phyloP scores from a whole-genome alignment of 2,888 invertebrate genomes.

The Scaptomyza reducta region DNA sequence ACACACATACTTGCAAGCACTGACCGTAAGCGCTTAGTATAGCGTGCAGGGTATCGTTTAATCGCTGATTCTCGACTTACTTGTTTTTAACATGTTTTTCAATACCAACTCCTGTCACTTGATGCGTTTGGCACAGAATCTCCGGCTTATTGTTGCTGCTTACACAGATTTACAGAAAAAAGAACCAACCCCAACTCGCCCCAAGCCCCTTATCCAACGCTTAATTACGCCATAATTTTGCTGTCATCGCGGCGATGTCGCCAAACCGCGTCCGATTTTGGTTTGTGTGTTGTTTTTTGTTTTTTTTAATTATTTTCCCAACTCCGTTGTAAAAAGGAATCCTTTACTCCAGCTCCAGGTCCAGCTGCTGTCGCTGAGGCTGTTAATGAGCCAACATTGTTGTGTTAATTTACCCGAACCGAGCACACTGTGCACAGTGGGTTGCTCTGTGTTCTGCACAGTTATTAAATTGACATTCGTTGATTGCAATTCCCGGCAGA shows the following conservation, averaged over 20 bases:
- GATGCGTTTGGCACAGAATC: slow-evolving; percentile 46
- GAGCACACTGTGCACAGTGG: slow-evolving; percentile 42
- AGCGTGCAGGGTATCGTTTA: too few relatives aligned
- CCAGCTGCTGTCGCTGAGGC: slow-evolving; percentile 28
- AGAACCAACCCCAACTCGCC: background rate
- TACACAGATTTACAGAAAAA: slow-evolving; percentile 64
- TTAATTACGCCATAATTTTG: slow-evolving; percentile 74
- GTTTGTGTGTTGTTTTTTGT: slow-evolving; percentile 29
- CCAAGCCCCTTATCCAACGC: slow-evolving; percentile 16
- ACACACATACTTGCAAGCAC: too few relatives aligned
- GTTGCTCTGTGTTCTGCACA: slow-evolving; percentile 22
- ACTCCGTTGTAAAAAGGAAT: slow-evolving; percentile 69
- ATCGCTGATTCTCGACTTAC: too few relatives aligned
- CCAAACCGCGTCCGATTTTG: slow-evolving; percentile 32
- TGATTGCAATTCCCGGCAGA: slow-evolving; percentile 78
- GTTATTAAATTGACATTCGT: slow-evolving; percentile 77
- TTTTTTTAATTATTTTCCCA: slow-evolving; percentile 76
- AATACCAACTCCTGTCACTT: slow-evolving; percentile 49
- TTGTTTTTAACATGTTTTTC: background rate
- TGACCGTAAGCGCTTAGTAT: too few relatives aligned
- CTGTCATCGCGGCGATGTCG: slow-evolving; percentile 44
- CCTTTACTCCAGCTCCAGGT: slow-evolving; percentile 4
- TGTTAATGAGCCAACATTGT: slow-evolving; percentile 83
- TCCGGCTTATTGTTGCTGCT: slow-evolving; percentile 44
- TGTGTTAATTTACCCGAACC: slow-evolving; percentile 79